phyloP scores from a whole-genome alignment of 2,888 invertebrate genomes.

The Eupeodes latifasciatus region DNA sequence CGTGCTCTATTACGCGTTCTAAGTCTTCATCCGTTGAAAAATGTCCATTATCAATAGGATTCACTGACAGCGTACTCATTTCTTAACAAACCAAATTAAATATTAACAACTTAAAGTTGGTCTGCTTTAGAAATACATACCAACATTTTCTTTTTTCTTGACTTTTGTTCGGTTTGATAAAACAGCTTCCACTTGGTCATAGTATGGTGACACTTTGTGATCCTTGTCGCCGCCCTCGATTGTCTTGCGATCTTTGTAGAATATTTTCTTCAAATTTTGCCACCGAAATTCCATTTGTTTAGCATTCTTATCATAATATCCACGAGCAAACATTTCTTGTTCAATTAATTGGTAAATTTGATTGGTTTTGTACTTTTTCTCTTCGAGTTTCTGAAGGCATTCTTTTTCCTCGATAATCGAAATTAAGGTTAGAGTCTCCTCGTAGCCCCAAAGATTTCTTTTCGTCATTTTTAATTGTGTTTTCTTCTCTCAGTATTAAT shows the following conservation, averaged over 20 bases:
- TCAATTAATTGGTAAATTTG: not conserved
- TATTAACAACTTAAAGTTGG: not conserved
- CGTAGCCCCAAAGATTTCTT: conserved; percentile 12
- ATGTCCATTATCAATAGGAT: not conserved
- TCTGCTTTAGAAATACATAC: not conserved
- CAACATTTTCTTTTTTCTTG: not conserved
- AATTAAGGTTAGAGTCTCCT: not conserved
- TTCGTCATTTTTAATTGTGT: not conserved
- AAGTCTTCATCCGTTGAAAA: not conserved
- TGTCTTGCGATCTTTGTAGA: not conserved
- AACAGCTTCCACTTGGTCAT: not conserved
- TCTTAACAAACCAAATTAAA: not conserved
- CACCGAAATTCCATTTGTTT: conserved; percentile 19
- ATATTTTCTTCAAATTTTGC: conserved; percentile 12
- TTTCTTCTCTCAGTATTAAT: not conserved
- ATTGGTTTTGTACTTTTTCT: not conserved
- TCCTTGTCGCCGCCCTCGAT: not conserved
- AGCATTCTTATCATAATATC: conserved; percentile 19
- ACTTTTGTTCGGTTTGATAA: not conserved
- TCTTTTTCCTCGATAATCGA: not conserved
- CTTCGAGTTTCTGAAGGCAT: conserved; percentile 8
- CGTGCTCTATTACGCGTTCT: not conserved
- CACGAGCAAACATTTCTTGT: conserved; percentile 13
- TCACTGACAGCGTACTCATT: not conserved
- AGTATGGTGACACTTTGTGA: conserved; percentile 3